Conservation (phyloP, 2,113 vertebrate genomes). For the Triplophysa tibetana region DNA sequence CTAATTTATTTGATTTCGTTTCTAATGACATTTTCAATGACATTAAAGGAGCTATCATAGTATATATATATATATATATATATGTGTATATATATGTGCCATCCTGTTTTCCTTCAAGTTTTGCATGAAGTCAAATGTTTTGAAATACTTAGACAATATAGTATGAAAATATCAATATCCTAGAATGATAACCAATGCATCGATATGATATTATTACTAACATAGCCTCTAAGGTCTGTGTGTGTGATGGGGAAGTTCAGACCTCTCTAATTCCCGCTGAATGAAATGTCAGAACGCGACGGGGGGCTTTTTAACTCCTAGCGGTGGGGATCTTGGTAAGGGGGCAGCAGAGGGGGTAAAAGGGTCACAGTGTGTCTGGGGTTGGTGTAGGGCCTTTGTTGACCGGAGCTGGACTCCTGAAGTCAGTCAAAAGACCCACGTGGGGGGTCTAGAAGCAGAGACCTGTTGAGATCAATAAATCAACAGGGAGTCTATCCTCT, state of each 20-base stretch:
- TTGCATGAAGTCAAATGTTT: no score
- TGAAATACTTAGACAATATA: no score
- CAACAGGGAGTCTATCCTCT: constrained; percentile 49
- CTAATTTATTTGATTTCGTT: no score
- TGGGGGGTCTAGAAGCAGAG: constrained; percentile 46
- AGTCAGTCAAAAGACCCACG: constrained; percentile 40
- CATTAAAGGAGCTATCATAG: no score
- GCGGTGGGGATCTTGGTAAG: constrained; percentile 30
- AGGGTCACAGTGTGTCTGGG: constrained; percentile 41
- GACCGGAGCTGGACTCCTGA: constrained; percentile 35
- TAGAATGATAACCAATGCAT: no score
- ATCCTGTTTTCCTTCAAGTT: no score
- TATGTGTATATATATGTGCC: no score
- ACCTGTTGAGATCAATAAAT: constrained; percentile 57
- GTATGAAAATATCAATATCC: no score
- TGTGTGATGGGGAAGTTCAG: constrained; percentile 29
- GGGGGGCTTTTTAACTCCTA: constrained; percentile 54
- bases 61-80: no score
- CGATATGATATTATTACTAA: neutral
- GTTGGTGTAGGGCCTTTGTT: constrained; percentile 50
- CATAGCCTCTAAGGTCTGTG: neutral
- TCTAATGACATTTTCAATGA: no score
- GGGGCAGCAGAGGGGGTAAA: constrained; percentile 30
- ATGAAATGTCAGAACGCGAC: constrained; percentile 54
- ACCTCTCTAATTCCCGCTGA: constrained; percentile 53